Percentiles rank a stretch among this genome's conserved stretches.
Conservation (phyloP, 1,140 invertebrate genomes). For the Teleopsis dalmanni region DNA sequence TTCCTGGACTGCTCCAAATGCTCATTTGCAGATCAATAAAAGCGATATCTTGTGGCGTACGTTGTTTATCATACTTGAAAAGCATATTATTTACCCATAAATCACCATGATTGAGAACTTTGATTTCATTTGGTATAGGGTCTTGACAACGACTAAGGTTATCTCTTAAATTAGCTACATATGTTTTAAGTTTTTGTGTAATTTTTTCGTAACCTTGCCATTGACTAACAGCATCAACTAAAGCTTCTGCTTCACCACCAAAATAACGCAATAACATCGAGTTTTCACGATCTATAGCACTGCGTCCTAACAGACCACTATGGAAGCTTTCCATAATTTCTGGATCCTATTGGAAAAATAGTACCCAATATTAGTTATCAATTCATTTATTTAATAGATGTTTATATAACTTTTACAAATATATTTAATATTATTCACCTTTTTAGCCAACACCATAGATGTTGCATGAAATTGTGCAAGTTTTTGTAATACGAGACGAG, state of each 20-base stretch:
- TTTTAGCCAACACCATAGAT: conserved; percentile 25
- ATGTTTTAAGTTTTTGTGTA: conserved; percentile 31
- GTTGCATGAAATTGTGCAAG: conserved; percentile 35
- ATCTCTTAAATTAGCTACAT: conserved; percentile 17
- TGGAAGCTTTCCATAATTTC: conserved; percentile 13
- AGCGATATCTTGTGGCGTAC: conserved; percentile 18
- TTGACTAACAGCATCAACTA: conserved; percentile 32
- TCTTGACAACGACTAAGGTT: conserved; percentile 24
- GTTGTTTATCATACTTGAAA: conserved; percentile 47
- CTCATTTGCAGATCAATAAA: conserved; percentile 37
- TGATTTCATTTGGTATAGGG: conserved; percentile 20
- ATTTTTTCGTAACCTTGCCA: conserved; percentile 44
- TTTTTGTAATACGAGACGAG: conserved; percentile 28
- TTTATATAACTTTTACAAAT: neutral
- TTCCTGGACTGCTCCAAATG: conserved; percentile 33
- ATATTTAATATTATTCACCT: conserved; percentile 16
- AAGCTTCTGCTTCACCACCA: conserved; percentile 25
- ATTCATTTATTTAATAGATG: too few species aligned
- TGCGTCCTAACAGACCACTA: conserved; percentile 26
- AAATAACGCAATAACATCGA: conserved; percentile 27
- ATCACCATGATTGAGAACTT: conserved; percentile 59
- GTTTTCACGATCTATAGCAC: conserved; percentile 19
- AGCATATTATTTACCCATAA: conserved; percentile 61
- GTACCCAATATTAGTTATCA: neutral
- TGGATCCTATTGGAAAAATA: conserved; percentile 6